phyloP scores from a whole-genome alignment of 2,797 vertebrate genomes.

The Gobionotothen gibberifrons region DNA sequence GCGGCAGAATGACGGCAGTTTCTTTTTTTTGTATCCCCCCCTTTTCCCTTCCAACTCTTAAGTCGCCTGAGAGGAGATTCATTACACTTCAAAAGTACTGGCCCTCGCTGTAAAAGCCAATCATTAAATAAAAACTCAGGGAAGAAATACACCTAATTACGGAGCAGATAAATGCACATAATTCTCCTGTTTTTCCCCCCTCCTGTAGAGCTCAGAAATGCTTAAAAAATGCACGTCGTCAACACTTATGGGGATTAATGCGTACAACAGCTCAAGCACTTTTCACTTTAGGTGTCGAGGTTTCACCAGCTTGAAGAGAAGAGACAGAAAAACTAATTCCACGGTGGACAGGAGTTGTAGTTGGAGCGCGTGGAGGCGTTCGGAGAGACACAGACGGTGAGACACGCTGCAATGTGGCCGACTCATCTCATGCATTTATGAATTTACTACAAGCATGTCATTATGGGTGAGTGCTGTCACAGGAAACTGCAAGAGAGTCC shows the following conservation, averaged over 20 bases:
- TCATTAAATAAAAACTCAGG: conserved; percentile 81
- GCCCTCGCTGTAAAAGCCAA: conserved; percentile 77
- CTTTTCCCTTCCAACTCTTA: conserved; percentile 67
- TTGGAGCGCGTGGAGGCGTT: conserved; percentile 36
- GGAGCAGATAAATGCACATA: conserved; percentile 71
- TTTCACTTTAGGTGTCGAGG: conserved; percentile 69
- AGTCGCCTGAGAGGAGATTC: conserved; percentile 80
- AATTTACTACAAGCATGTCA: conserved; percentile 33
- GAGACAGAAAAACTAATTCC: conserved; percentile 53
- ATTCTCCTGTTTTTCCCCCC: conserved; percentile 44
- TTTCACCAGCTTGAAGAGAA: conserved; percentile 48
- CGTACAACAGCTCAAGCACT: conserved; percentile 58
- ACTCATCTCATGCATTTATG: conserved; percentile 59
- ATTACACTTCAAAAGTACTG: conserved; percentile 79
- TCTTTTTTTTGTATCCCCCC: conserved; percentile 29
- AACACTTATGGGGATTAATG: conserved; percentile 71
- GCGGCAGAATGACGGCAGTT: conserved; percentile 69
- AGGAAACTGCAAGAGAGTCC: background rate
- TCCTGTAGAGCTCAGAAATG: conserved; percentile 52
- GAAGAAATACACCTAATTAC: conserved; percentile 84
- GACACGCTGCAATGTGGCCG: conserved; percentile 20
- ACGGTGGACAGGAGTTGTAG: conserved; percentile 53
- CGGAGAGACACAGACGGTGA: conserved; percentile 50
- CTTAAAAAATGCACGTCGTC: conserved; percentile 65
- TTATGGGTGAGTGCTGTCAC: conserved; percentile 32